Percentiles rank a stretch among this genome's conserved stretches.
These are phyloP conservation scores for Orussus abietinus DNA, from an alignment of 1,140 invertebrate genomes.

Conservation along the genomic window DNA sequence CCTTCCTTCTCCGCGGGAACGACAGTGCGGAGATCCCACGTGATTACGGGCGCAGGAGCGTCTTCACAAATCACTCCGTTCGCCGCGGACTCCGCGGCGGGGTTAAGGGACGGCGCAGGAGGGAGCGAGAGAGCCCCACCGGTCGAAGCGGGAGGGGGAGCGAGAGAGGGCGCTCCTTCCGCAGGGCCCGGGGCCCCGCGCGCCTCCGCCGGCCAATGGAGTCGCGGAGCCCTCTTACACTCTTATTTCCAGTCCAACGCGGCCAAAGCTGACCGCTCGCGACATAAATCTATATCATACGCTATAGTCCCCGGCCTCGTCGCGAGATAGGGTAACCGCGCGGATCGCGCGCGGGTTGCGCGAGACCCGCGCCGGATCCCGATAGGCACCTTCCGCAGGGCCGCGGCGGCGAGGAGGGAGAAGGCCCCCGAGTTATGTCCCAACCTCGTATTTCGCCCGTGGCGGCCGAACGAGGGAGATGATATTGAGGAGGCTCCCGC, in stretches of 20 bases:
- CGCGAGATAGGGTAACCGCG: neutral
- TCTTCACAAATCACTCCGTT: slow-evolving; percentile 52
- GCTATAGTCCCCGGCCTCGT: slow-evolving; percentile 16
- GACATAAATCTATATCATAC: slow-evolving; percentile 44
- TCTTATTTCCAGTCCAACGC: slow-evolving; percentile 12
- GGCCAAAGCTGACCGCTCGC: too few species aligned
- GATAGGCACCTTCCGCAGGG: slow-evolving; percentile 2
- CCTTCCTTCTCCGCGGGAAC: slow-evolving; percentile 24
- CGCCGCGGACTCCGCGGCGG: neutral
- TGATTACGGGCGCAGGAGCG: slow-evolving; percentile 51
- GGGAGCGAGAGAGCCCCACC: too few species aligned
- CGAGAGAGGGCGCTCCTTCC: neutral
- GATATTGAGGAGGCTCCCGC: neutral
- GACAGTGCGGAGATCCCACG: slow-evolving; percentile 44
- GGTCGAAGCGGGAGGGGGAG: too few species aligned
- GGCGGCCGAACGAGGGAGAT: neutral
- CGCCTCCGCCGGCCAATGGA: neutral
- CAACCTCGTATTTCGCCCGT: slow-evolving; percentile 10
- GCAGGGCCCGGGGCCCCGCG: neutral
- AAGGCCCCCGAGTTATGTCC: slow-evolving; percentile 15
- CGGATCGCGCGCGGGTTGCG: neutral
- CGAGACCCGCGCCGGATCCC: slow-evolving; percentile 1
- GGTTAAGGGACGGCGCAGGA: too few species aligned
- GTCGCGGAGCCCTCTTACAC: slow-evolving; percentile 1
- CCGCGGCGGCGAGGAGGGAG: slow-evolving; percentile 1